Percentiles rank a stretch among this genome's conserved stretches.
Conservation (phyloP, 2,113 vertebrate species). For the Corvus moneduloides region DNA sequence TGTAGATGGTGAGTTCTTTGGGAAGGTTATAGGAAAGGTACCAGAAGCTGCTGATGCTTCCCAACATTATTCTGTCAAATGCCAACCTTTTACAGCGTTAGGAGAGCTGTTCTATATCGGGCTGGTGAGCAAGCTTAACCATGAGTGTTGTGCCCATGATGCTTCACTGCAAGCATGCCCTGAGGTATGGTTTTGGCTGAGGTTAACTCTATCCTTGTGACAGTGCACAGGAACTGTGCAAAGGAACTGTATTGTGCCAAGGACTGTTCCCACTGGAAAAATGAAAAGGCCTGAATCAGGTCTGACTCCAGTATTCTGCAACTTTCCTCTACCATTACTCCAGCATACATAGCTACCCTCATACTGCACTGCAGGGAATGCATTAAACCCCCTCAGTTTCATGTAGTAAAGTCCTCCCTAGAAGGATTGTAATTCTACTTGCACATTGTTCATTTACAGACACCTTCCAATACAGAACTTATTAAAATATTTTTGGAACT, state of each 20-base stretch:
- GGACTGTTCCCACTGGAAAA: background rate
- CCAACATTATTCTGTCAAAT: background rate
- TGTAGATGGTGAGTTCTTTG: background rate
- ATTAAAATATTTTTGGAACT: background rate
- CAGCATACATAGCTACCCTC: background rate
- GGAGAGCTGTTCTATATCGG: background rate
- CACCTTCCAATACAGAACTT: accelerated
- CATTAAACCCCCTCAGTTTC: background rate
- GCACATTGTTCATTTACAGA: background rate
- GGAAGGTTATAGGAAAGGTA: background rate
- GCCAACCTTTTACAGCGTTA: background rate
- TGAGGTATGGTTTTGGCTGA: background rate
- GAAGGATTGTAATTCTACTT: background rate
- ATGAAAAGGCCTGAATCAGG: background rate
- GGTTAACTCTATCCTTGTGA: background rate
- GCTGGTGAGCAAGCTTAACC: background rate
- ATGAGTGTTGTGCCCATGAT: background rate
- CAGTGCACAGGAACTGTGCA: background rate
- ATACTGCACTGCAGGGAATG: background rate
- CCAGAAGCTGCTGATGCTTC: background rate
- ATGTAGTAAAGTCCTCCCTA: background rate
- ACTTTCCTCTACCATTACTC: background rate
- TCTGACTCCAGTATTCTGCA: background rate
- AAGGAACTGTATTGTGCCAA: background rate
- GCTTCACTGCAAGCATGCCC: background rate